Evolutionary conservation across 2,888 invertebrate species (phyloP), one percentile per base, ranked within the genome.

Genomic region (Anagyrus pseudococci): DNA sequence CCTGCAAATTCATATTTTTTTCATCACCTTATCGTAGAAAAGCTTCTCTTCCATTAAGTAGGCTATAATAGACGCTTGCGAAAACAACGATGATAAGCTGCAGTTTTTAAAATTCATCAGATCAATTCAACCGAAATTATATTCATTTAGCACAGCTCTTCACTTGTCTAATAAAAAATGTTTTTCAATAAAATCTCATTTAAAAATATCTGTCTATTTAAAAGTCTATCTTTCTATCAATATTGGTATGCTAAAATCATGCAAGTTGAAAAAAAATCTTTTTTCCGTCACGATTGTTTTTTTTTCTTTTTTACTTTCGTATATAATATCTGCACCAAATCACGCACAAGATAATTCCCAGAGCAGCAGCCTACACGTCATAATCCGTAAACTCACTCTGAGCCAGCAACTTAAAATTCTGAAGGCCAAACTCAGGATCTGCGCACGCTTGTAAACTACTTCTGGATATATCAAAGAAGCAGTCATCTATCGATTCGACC

Each of bases 401-500:
- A 41, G 1, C 8, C n/a, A 48, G 13, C 56, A 64, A 44, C 13
- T 52, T 33, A 49, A 46, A 57, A 2, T 8, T 41, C 43, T 8
- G 6, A 25, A 55, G 48, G 22, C 29, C 4, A 55, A 55, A 50
- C n/a, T 52, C 53, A 56, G 58, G 57, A 61, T 47, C 66, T 50
- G 40, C 50, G 54, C 66, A 67, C 61, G 63, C 66, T 67, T 67
- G 49, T 60, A 2, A 13, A 55, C 58, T 66, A 58, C 60, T 57
- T 59, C 53, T 41, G 63, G 52, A 60, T 13, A 37, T 13, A 37
- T 48, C 20, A 49, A 66, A 53, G 52, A 40, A 52, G 13, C 37
- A 53, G 15, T 43, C 55, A 50, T 46, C 58, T 58, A 26, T 64
- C 44, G 29, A 50, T 47, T 60, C 49, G 41, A 44, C 37, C 41